A percentile compares a stretch with the other conserved stretches of the same genome.
Evolutionary conservation across 2,113 vertebrate genomes (phyloP).

Genomic region (Cryptomyrus ogoouensis): DNA sequence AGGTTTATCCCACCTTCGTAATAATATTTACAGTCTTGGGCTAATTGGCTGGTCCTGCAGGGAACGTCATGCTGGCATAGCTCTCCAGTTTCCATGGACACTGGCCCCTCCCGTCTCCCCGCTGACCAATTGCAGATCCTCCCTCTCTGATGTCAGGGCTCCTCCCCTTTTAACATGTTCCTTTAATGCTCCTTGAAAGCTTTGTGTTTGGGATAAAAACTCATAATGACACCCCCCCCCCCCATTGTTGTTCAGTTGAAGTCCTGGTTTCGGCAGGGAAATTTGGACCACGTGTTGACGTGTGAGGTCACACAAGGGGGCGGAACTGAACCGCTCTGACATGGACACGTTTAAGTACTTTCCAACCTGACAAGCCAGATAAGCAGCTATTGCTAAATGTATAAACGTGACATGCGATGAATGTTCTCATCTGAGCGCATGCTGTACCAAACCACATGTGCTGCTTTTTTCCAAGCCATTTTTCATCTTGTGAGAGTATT

Average conservation of each 20-base stretch:
- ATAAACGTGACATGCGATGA: background rate
- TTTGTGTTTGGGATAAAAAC: background rate
- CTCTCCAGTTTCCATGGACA: too few species aligned
- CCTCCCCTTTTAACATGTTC: background rate
- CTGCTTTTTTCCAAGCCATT: background rate
- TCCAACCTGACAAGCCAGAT: background rate
- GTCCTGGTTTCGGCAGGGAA: background rate
- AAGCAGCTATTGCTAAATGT: background rate
- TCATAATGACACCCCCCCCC: background rate
- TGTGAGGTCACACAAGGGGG: background rate
- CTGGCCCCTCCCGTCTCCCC: background rate
- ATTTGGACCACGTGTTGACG: background rate
- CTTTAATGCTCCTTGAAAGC: background rate
- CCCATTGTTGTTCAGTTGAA: background rate
- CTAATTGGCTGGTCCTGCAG: background rate
- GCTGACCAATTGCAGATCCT: background rate
- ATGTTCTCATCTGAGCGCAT: background rate
- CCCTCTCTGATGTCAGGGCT: background rate
- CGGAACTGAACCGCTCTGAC: background rate
- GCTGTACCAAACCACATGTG: background rate
- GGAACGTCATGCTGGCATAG: background rate
- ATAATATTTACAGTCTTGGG: slow-evolving; percentile 16
- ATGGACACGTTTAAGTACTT: background rate
- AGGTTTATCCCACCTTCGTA: slow-evolving; percentile 9
- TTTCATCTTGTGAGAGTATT: background rate